Percentiles rank a stretch among this genome's conserved stretches.
Evolutionary conservation across 2,888 invertebrate genomes (phyloP).

Genomic region (Drosophila siamana): DNA sequence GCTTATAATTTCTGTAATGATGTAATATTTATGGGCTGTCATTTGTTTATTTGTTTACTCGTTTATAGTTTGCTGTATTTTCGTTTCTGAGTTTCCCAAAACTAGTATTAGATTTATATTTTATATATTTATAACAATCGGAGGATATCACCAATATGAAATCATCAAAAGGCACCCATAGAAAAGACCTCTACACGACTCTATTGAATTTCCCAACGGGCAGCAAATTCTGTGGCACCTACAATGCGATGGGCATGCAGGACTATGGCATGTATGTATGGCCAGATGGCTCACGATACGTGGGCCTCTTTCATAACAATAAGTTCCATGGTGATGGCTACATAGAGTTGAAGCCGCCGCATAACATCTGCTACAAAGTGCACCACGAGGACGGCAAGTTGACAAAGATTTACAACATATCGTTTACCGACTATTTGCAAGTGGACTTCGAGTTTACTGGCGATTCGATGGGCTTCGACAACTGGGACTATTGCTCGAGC

Average conservation of each 20-base stretch:
- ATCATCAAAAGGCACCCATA: no score
- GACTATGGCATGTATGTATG: conserved; percentile 87
- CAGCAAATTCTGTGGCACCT: conserved; percentile 39
- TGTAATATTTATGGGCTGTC: no score
- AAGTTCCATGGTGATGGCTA: conserved; percentile 87
- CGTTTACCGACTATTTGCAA: conserved; percentile 47
- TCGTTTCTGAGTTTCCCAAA: neutral
- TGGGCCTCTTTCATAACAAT: conserved; percentile 87
- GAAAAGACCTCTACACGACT: neutral
- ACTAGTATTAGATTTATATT: neutral
- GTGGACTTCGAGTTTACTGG: conserved; percentile 68
- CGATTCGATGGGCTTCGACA: conserved; percentile 53
- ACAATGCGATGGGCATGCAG: conserved; percentile 87
- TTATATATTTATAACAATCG: neutral
- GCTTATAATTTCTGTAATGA: no score
- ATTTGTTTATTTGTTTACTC: no score
- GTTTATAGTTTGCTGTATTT: neutral
- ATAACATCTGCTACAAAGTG: conserved; percentile 73
- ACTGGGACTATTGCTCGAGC: conserved; percentile 89
- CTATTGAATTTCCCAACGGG: conserved; percentile 44
- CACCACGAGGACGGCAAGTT: conserved; percentile 52
- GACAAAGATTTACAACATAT: conserved; percentile 31
- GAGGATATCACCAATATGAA: neutral
- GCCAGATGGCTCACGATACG: conserved; percentile 86
- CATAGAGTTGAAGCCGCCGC: conserved; percentile 48